Evolutionary conservation across 2,888 invertebrate species (phyloP).

Genomic region (Caenorhabditis macrosperma): DNA sequence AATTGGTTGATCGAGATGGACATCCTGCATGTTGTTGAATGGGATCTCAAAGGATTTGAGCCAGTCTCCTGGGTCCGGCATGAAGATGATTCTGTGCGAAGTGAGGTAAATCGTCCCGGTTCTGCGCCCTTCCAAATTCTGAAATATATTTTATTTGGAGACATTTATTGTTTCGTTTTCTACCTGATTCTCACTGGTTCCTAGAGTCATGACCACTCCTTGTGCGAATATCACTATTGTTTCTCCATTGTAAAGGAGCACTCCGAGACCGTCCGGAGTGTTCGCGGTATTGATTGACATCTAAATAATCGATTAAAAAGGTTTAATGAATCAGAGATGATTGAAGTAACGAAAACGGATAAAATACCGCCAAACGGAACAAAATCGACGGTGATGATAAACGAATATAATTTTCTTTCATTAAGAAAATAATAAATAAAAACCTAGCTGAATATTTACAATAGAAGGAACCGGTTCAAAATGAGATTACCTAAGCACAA

Average conservation of each 20-base stretch:
- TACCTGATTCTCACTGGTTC: slow-evolving; percentile 84
- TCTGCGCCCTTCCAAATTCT: slow-evolving; percentile 67
- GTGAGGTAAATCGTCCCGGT: slow-evolving; percentile 93
- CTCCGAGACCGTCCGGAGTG: slow-evolving; percentile 90
- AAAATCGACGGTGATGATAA: not conserved
- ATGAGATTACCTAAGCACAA: slow-evolving; percentile 17
- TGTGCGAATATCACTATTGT: slow-evolving; percentile 64
- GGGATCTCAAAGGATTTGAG: slow-evolving; percentile 92
- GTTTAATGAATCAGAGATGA: not conserved
- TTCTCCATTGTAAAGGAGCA: slow-evolving; percentile 94
- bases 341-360: not conserved
- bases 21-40: slow-evolving; percentile 87
- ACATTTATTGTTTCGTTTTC: not conserved
- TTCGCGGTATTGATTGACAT: slow-evolving; percentile 98
- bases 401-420: not conserved
- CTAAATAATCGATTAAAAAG: slow-evolving; percentile 36
- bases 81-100: slow-evolving; percentile 86
- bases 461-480: slow-evolving; percentile 40
- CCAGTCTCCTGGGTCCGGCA: slow-evolving; percentile 62
- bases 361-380: not conserved
- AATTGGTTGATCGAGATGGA: slow-evolving; percentile 96
- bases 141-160: slow-evolving; percentile 12
- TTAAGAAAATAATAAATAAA: slow-evolving; percentile 14
- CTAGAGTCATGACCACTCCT: slow-evolving; percentile 64
- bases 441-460: slow-evolving; percentile 34